Conservation (phyloP, 2,888 invertebrate species). For the Bombylius discolor region DNA sequence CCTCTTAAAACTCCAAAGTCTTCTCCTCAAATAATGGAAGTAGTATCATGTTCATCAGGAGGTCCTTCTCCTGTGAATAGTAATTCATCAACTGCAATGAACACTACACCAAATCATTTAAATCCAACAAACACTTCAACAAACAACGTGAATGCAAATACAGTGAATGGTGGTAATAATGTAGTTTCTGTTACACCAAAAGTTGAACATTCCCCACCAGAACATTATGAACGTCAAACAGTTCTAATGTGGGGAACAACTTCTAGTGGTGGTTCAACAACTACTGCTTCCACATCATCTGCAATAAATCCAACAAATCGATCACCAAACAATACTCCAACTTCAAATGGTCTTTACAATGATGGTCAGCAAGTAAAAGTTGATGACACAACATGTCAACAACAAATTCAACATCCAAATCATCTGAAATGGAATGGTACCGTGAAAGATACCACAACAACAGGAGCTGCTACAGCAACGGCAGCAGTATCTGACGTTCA, state of each 20-base stretch:
- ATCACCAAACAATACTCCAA: conserved; percentile 31
- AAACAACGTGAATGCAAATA: conserved; percentile 6
- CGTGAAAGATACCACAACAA: conserved; percentile 11
- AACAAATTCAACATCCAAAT: conserved; percentile 5
- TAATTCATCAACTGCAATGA: conserved; percentile 13
- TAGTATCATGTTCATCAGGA: conserved; percentile 35
- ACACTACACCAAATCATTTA: conserved; percentile 11
- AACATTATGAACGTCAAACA: conserved; percentile 56
- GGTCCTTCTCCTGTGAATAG: conserved; percentile 31
- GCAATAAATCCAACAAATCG: conserved; percentile 24
- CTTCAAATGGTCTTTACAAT: conserved; percentile 29
- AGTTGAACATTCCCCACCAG: conserved; percentile 29
- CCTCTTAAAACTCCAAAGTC: conserved; percentile 37
- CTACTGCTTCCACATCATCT: conserved; percentile 14
- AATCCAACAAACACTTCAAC: conserved; percentile 5
- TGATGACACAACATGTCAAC: conserved; percentile 7
- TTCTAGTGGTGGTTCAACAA: conserved; percentile 21
- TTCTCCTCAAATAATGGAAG: conserved; percentile 37
- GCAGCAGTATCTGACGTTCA: conserved; percentile 12
- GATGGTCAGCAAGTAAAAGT: conserved; percentile 14
- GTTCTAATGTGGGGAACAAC: conserved; percentile 85
- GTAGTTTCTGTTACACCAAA: conserved; percentile 28
- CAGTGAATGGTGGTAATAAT: conserved; percentile 8
- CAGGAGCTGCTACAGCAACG: conserved; percentile 8
- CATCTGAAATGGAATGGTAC: conserved; percentile 20